Percentiles rank a stretch among this genome's conserved stretches.
These are phyloP conservation scores for Burhinus bistriatus DNA, from an alignment of 2,113 vertebrate genomes.

Conservation along the genomic window DNA sequence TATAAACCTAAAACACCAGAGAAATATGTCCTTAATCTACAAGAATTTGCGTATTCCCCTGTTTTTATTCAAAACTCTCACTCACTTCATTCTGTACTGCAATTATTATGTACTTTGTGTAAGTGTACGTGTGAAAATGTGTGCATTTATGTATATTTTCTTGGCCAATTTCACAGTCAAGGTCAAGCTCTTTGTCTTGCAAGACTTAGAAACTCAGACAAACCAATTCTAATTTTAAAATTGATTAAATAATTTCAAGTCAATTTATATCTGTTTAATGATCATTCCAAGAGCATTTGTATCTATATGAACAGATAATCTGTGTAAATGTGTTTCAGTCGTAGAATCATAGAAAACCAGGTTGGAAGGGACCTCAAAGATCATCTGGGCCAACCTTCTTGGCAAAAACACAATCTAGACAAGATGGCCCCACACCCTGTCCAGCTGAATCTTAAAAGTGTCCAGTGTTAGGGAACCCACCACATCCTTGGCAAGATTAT, in stretches of 20 bases:
- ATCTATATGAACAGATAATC: neutral
- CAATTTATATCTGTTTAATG: neutral
- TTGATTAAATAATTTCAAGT: neutral
- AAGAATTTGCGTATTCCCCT: neutral
- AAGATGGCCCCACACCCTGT: neutral
- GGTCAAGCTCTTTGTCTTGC: neutral
- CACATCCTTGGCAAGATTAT: neutral
- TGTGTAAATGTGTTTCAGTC: neutral
- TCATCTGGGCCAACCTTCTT: neutral
- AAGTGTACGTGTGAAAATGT: neutral
- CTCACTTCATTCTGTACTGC: neutral
- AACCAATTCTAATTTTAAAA: neutral
- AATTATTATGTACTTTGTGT: neutral
- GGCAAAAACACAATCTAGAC: neutral
- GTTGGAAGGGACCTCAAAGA: neutral
- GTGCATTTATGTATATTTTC: neutral
- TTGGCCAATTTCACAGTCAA: neutral
- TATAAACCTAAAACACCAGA: neutral
- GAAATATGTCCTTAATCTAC: neutral
- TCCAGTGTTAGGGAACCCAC: neutral
- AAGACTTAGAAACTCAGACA: neutral
- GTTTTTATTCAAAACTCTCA: neutral
- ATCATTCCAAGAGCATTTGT: neutral
- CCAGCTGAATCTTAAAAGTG: neutral
- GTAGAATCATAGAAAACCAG: neutral